phyloP scores from a whole-genome alignment of 35 echinoderm and acorn worm genomes.

The Lytechinus variegatus region DNA sequence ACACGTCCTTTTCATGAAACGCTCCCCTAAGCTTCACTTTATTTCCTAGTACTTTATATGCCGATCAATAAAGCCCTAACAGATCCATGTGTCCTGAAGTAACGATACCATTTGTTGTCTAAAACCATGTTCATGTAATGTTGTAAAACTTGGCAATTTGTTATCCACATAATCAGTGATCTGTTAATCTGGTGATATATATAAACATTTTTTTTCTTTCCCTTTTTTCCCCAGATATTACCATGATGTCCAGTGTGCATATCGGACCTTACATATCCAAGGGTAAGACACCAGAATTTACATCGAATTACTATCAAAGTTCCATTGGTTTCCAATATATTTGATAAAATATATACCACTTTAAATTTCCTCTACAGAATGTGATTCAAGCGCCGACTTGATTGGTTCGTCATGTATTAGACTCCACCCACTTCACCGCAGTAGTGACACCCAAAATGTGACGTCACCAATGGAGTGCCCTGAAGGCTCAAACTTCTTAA shows the following conservation, averaged over 20 bases:
- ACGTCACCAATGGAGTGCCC: slow-evolving; percentile 30
- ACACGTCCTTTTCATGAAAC: no score
- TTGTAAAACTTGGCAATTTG: no score
- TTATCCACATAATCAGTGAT: no score
- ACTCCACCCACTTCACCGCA: not conserved
- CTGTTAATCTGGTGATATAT: no score
- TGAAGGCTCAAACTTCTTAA: slow-evolving; percentile 16
- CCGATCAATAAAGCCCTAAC: no score
- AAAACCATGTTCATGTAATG: no score
- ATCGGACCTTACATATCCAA: slow-evolving; percentile 12
- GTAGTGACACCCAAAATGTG: not conserved
- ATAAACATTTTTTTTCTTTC: not conserved
- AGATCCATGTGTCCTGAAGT: no score
- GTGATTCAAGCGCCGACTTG: slow-evolving; percentile 2
- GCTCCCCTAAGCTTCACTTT: no score
- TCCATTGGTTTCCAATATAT: not conserved
- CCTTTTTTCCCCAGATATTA: not conserved
- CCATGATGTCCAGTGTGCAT: not conserved
- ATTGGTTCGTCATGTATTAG: slow-evolving; percentile 46
- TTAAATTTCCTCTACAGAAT: slow-evolving; percentile 17
- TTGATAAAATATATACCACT: no score
- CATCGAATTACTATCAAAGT: not conserved
- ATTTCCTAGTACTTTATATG: no score
- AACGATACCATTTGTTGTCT: no score
- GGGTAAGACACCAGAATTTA: not conserved